These are phyloP conservation scores for Plagiodera versicolora DNA, from an alignment of 2,888 invertebrate species.

Conservation along the genomic window DNA sequence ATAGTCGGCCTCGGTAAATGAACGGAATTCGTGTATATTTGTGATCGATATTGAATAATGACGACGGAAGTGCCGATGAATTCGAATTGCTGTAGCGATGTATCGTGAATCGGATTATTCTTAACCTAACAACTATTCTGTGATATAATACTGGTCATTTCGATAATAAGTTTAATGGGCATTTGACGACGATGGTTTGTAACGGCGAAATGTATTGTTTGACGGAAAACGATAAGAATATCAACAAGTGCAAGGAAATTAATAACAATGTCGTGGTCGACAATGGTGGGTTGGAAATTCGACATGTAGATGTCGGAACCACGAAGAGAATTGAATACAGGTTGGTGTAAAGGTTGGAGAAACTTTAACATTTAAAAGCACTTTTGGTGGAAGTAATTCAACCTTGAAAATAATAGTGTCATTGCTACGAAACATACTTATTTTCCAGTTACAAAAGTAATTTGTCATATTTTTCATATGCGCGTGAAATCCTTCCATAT, in stretches of 20 bases:
- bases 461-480: too few species aligned
- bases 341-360: constrained; percentile 14
- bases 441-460: too few species aligned
- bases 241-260: constrained; percentile 15
- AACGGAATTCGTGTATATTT: neutral
- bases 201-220: constrained; percentile 36
- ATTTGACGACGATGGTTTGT: constrained; percentile 41
- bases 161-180: constrained; percentile 10
- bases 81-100: constrained; percentile 5
- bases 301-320: neutral
- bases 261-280: constrained; percentile 16
- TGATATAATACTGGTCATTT: constrained; percentile 17
- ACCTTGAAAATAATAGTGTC: too few species aligned
- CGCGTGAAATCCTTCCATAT: too few species aligned
- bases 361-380: neutral
- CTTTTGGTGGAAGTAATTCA: too few species aligned
- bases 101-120: neutral
- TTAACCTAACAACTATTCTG: constrained; percentile 8
- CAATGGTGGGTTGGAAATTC: neutral
- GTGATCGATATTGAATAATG: constrained; percentile 7
- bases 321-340: constrained; percentile 26
- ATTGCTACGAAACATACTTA: too few species aligned
- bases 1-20: constrained; percentile 8
- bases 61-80: neutral
- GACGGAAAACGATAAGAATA: constrained; percentile 17